phyloP scores from a whole-genome alignment of 2,797 vertebrate species.

The Hippoglossus hippoglossus region DNA sequence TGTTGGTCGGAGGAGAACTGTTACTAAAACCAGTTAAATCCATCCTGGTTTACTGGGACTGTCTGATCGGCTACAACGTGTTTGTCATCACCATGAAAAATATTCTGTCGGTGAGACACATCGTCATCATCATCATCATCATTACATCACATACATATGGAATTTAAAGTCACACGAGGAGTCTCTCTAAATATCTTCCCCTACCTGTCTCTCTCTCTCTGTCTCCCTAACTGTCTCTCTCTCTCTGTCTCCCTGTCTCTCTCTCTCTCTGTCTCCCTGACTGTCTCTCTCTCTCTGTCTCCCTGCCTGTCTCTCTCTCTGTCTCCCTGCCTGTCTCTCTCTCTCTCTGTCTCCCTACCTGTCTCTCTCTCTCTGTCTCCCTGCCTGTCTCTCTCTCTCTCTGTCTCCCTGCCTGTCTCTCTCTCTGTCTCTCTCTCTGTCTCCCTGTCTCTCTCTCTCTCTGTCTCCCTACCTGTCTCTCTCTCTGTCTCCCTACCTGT shows the following conservation, averaged over 20 bases:
- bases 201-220: background rate
- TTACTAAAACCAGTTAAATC: slow-evolving; percentile 92
- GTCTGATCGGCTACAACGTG: slow-evolving; percentile 94
- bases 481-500: too few species aligned
- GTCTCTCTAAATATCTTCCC: too few species aligned
- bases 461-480: too few species aligned
- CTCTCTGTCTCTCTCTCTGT: background rate
- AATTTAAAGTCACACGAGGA: background rate
- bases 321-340: background rate
- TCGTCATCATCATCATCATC: background rate
- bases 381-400: background rate
- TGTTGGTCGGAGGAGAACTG: slow-evolving; percentile 93
- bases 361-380: too few species aligned
- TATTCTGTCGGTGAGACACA: slow-evolving; percentile 89
- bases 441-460: too few species aligned
- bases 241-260: too few species aligned
- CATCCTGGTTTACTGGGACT: slow-evolving; percentile 95
- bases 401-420: background rate
- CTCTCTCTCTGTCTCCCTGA: background rate
- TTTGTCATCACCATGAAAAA: slow-evolving; percentile 98
- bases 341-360: too few species aligned
- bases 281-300: background rate
- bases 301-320: too few species aligned
- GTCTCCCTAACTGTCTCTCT: too few species aligned
- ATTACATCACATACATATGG: background rate